Conservation (phyloP, 1,140 invertebrate species). For the Adelges cooleyi region DNA sequence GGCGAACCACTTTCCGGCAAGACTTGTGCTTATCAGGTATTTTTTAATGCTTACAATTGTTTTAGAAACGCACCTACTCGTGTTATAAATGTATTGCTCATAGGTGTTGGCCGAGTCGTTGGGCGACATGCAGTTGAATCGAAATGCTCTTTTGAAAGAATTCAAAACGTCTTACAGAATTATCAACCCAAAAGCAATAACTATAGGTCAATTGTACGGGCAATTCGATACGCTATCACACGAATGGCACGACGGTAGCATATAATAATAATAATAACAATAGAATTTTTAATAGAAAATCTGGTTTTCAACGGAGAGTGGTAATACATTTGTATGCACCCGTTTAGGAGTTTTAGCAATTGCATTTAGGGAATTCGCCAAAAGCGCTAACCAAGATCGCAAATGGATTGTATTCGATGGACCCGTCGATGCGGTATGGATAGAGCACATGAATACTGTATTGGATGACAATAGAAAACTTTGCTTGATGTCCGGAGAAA, state of each 20-base stretch:
- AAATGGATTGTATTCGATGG: slow-evolving; percentile 79
- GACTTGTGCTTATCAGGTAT: slow-evolving; percentile 67
- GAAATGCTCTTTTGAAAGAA: slow-evolving; percentile 63
- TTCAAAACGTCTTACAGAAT: slow-evolving; percentile 66
- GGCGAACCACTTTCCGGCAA: slow-evolving; percentile 79
- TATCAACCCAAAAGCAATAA: slow-evolving; percentile 88
- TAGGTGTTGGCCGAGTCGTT: slow-evolving; percentile 60
- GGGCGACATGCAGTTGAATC: slow-evolving; percentile 46
- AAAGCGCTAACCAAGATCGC: slow-evolving; percentile 56
- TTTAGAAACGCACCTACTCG: too few relatives aligned
- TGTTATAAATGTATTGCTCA: too few relatives aligned
- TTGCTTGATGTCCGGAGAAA: slow-evolving; percentile 65
- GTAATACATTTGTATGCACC: too few relatives aligned
- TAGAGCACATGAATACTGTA: slow-evolving; percentile 65
- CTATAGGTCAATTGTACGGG: slow-evolving; percentile 85
- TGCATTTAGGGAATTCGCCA: slow-evolving; percentile 75
- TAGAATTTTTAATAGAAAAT: too few relatives aligned
- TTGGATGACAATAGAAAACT: slow-evolving; percentile 86
- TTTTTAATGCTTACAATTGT: too few relatives aligned
- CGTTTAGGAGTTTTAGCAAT: slow-evolving; percentile 61
- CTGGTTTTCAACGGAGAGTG: too few relatives aligned
- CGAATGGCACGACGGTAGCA: slow-evolving; percentile 82
- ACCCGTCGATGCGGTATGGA: slow-evolving; percentile 64
- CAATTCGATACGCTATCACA: slow-evolving; percentile 80
- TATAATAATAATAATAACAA: too few relatives aligned